Base-by-base conservation (phyloP, 2,113 vertebrate genomes). In the Zosterops borbonicus region DNA sequence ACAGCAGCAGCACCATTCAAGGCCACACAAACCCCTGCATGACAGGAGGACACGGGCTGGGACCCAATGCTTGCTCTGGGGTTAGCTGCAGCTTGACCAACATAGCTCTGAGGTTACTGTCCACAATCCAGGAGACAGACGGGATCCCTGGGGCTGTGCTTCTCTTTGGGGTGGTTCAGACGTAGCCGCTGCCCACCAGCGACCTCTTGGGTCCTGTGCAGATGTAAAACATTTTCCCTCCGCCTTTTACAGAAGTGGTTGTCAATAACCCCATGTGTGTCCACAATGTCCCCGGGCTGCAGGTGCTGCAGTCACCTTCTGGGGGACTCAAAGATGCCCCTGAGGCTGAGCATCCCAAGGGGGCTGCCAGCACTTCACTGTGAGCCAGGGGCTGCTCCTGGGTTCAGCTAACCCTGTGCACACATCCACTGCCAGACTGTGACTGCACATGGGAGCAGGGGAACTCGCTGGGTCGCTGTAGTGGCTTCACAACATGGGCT, bases 11-110 rank as follows among this genome's bases (percentile, higher is more conserved):
- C 73, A 22, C 15, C 64, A 60, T n/a, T 49, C 37, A 23, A 25
- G 56, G 76, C 67, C 80, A 33, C 80, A 33, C 55, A 55, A 22
- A 69, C 7, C 41, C 7, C 44, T 8, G 47, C 35, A 39, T 4
- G 3, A 5, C 67, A 19, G 19, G 6, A n/a, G 64, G 31, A 3
- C 5, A 2, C 1, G 0, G 22, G 37, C 64, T 3, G 1, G 44
- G 7, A 49, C 25, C 0, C 1, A 74, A 9, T 0, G 1, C 65
- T 50, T 12, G n/a, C 42, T 22, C 41, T 7, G 37, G 19, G 33
- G 14, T 18, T 23, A 11, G 62, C 59, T 31, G 68, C 69, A 78
- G 39, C 50, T n/a, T 4, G 18, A 37, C 2, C 2, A 4, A 7
- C 3, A 0, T 0, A 24, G 52, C 9, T 37, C 67, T 52, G 23